Base-by-base conservation (phyloP, 2,797 vertebrate genomes). In the Saxicola maurus region DNA sequence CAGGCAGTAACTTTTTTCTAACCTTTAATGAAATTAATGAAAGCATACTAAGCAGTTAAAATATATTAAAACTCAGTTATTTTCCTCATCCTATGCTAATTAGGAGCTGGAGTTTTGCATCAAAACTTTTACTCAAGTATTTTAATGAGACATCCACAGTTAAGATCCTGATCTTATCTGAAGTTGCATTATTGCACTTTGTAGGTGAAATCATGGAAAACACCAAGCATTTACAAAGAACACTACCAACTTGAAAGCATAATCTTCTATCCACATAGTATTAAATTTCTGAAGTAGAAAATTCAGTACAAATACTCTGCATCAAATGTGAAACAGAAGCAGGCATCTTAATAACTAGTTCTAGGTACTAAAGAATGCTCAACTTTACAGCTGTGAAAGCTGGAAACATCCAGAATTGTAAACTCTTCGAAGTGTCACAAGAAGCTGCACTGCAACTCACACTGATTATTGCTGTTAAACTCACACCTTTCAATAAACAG, bases 11-110 rank as follows among this genome's bases (percentile, higher is more conserved):
- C 9, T 75, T 5, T 76, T 45, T 42, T 76, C 53, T 53, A 64
- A 59, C 2, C 3, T 31, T 6, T 10, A 30, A n/a, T 0, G 0
- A 55, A 69, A 66, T 9, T 6, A 84, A 82, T 2, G 9, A 59
- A 92, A 91, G 33, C 13, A 73, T 8, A 6, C 1, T 37, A 18
- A 45, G 16, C 25, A 46, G 12, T 35, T 75, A 81, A 78, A 80
- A 82, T 19, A 40, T 5, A 71, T n/a, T 43, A 73, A 37, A 82
- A 64, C 6, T 52, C 68, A 52, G n/a, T 56, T 62, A 53, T 48
- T 76, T 84, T 56, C 42, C 17, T 86, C 24, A 64, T 35, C 10
- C 37, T 66, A 45, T 15, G 23, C 33, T 77, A 86, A 53, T 13
- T 18, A 76, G 66, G 46, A 72, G 18, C 9, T 60, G 23, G 19